Evolutionary conservation across 2,797 vertebrate genomes (phyloP), one percentile per base, ranked within the genome.

Genomic region (Ciconia nigra): DNA sequence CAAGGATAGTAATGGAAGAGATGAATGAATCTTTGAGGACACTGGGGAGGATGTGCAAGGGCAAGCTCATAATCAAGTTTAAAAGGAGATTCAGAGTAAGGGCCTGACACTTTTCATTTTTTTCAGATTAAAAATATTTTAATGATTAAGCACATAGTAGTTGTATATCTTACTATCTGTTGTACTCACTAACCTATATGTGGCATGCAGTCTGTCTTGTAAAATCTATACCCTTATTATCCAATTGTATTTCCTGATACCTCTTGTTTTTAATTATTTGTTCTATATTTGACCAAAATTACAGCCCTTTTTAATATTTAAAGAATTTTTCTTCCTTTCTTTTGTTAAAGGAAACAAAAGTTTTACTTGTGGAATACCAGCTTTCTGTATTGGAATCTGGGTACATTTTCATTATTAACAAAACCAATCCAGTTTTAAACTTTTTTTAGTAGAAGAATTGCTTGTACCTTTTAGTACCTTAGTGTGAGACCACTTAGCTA

Each of bases 401-500:
- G 7, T 63, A 11, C 21, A n/a, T 15, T 31, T 89, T 85, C 31
- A 19, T 70, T 76, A 39, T 42, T 82, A 83, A 66, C 5, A 82
- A 94, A 93, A 49, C 6, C 13, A 69, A 28, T 39, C 21, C 44
- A 35, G 4, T 65, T 62, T 93, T 55, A 52, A 66, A 66, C 15
- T 9, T 31, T 18, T 80, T 73, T 46, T 49, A 59, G 26, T 8
- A 82, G 46, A 69, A 94, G 76, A 87, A 26, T 10, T 33, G 7
- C 16, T 54, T 52, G 11, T 52, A 55, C 24, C 21, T 95, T 86
- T 96, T 94, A 93, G 42, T 47, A 92, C 25, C 55, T 82, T 46
- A 72, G 9, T 47, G 46, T 69, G 61, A 88, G 66, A 83, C n/a
- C 31, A 79, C 55, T 66, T 79, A 51, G 12, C 9, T 79, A 77